phyloP scores from a whole-genome alignment of 37 sponge, comb jelly and placozoan species.

The Dysidea cf. avara region DNA sequence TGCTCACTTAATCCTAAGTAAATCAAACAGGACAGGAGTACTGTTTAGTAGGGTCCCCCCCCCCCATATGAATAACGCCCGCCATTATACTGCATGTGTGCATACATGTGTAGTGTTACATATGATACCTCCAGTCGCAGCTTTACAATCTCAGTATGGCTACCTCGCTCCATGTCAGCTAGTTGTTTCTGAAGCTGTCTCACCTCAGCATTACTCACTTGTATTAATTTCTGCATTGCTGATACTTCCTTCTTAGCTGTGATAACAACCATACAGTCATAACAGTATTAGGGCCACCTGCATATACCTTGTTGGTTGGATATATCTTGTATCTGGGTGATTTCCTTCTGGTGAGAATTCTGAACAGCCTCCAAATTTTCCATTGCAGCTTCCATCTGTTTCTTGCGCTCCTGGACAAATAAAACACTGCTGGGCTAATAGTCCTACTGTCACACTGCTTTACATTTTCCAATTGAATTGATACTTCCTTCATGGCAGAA shows the following conservation, averaged over 20 bases:
- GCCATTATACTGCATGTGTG: neutral
- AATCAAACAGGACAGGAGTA: neutral
- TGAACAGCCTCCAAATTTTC: slow-evolving; percentile 52
- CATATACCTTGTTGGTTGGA: slow-evolving; percentile 46
- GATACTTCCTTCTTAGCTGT: slow-evolving; percentile 49
- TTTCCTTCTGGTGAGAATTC: slow-evolving; percentile 66
- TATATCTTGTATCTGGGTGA: slow-evolving; percentile 16
- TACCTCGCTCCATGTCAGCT: slow-evolving; percentile 62
- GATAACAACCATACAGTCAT: neutral
- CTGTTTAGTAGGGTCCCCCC: neutral
- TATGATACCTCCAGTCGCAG: slow-evolving; percentile 70
- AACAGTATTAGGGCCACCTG: neutral
- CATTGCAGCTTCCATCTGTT: slow-evolving; percentile 57
- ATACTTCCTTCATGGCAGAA: slow-evolving; percentile 4
- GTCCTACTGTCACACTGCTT: neutral
- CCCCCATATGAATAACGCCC: neutral
- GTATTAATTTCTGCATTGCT: slow-evolving; percentile 33
- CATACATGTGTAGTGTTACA: neutral
- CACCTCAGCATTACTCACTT: slow-evolving; percentile 56
- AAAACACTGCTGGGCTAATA: neutral
- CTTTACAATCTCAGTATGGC: slow-evolving; percentile 73
- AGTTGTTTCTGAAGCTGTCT: slow-evolving; percentile 56
- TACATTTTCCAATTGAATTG: slow-evolving; percentile 34
- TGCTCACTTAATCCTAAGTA: neutral
- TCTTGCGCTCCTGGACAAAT: slow-evolving; percentile 18